A percentile compares a stretch with the other conserved stretches of the same genome.
Conservation (phyloP, 1,140 invertebrate species). For the Heliconius hewitsoni region DNA sequence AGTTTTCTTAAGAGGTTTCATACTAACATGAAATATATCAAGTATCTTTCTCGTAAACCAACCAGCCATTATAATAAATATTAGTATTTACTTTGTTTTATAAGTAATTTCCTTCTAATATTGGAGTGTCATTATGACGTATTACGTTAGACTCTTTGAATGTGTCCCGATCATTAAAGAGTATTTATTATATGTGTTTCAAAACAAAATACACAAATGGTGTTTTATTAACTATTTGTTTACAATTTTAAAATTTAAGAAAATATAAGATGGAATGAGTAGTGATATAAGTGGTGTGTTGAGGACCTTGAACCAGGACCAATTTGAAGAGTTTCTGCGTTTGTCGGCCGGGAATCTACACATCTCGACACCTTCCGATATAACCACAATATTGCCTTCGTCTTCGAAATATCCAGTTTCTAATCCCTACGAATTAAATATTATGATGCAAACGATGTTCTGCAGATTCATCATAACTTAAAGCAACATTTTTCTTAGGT, state of each 20-base stretch:
- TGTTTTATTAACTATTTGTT: slow-evolving; percentile 29
- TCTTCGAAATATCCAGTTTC: slow-evolving; percentile 79
- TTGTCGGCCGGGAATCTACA: slow-evolving; percentile 82
- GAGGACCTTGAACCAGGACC: slow-evolving; percentile 86
- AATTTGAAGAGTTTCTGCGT: slow-evolving; percentile 83
- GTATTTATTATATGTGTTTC: neutral
- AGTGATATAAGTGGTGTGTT: slow-evolving; percentile 58
- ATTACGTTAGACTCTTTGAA: slow-evolving; percentile 6
- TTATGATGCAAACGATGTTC: slow-evolving; percentile 62
- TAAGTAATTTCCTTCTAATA: neutral
- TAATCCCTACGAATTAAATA: slow-evolving; percentile 72
- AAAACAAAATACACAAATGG: slow-evolving; percentile 24
- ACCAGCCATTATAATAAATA: slow-evolving; percentile 49
- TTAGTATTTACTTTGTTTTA: neutral
- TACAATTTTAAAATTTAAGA: slow-evolving; percentile 35
- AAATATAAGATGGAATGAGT: slow-evolving; percentile 72
- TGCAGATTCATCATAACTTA: slow-evolving; percentile 40
- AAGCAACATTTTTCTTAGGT: neutral
- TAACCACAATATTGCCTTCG: slow-evolving; percentile 78
- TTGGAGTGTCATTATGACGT: slow-evolving; percentile 8
- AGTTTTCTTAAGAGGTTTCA: slow-evolving; percentile 8
- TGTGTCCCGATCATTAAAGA: slow-evolving; percentile 18
- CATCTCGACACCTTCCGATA: slow-evolving; percentile 83
- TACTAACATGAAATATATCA: slow-evolving; percentile 52
- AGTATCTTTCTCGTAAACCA: slow-evolving; percentile 53